Evolutionary conservation across 2,113 vertebrate genomes (phyloP), one percentile per base, ranked within the genome.

Genomic region (Corydoras maculifer): DNA sequence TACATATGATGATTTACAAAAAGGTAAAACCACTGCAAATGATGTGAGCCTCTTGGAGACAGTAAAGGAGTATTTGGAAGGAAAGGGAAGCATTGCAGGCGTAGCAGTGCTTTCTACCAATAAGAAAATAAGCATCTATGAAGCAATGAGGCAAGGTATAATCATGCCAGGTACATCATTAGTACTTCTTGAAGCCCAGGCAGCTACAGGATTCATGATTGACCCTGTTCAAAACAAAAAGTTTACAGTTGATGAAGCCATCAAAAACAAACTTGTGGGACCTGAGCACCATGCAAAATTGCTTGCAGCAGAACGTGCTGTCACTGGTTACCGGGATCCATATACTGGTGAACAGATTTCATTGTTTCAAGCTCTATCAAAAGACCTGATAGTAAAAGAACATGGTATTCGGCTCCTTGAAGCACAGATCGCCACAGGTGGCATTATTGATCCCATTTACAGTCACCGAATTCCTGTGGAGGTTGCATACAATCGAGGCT

Each of bases 301-400:
- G 29, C 90, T 98, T 3, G 98, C 94, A 0, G 95, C 95, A 0
- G 97, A 99, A 83, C 87, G 97, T 59, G 94, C 97, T 0, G 95
- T 96, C 15, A 98, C 93, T 0, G 97, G 97, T 1, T 99, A 98
- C 85, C 91, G 91, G 0, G 96, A 99, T 84, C 96, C 97, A 0
- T 99, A 98, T 87, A 97, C 88, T 0, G 94, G 96, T 8, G 95
- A 96, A 84, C 89, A 91, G 9, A 95, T 98, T 58, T 98, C 96
- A 0, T 83, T 98, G 58, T 98, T 95, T 88, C 95, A 99, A 82
- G 97, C 97, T 70, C 96, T 98, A 94, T 96, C 93, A 83, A 99
- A 99, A 77, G 92, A 91, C 4, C 86, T 99, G 29, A 88, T 99
- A 59, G 86, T 91, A 1, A 87, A 91, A 0, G 93, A 98, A 12